Evolutionary conservation across 1,140 invertebrate species (phyloP).

Genomic region (Ectropis grisescens): DNA sequence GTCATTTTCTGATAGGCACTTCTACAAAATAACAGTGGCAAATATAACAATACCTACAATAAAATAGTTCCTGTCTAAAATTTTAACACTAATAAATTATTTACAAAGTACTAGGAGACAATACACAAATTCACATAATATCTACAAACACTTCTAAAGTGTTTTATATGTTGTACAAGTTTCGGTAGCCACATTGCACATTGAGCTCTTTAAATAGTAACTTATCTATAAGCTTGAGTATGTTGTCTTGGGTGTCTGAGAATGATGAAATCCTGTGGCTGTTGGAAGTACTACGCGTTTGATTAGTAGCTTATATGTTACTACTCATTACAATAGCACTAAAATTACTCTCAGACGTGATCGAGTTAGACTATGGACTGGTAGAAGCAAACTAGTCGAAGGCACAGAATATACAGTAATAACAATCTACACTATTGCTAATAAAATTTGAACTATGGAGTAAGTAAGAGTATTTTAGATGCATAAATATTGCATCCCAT

Average conservation of each 20-base stretch:
- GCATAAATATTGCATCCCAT: too few relatives aligned
- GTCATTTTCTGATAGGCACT: conserved; percentile 18
- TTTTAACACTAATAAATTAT: conserved; percentile 17
- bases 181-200: conserved; percentile 41
- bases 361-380: conserved; percentile 25
- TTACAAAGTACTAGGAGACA: conserved; percentile 24
- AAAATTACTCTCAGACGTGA: conserved; percentile 7
- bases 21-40: conserved; percentile 21
- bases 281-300: not conserved
- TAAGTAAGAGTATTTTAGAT: too few relatives aligned
- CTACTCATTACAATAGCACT: not conserved
- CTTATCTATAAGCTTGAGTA: conserved; percentile 24
- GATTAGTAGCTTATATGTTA: not conserved
- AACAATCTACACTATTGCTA: too few relatives aligned
- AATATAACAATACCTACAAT: conserved; percentile 13
- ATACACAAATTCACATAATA: conserved; percentile 23
- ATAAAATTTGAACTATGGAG: too few relatives aligned
- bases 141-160: conserved; percentile 49
- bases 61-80: conserved; percentile 23
- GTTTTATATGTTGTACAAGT: conserved; percentile 25
- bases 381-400: conserved; percentile 53
- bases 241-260: too few relatives aligned
- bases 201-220: conserved; percentile 15
- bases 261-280: too few relatives aligned
- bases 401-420: conserved; percentile 56